Conservation (phyloP, 2,888 invertebrate genomes). For the Andrena hattorfiana region DNA sequence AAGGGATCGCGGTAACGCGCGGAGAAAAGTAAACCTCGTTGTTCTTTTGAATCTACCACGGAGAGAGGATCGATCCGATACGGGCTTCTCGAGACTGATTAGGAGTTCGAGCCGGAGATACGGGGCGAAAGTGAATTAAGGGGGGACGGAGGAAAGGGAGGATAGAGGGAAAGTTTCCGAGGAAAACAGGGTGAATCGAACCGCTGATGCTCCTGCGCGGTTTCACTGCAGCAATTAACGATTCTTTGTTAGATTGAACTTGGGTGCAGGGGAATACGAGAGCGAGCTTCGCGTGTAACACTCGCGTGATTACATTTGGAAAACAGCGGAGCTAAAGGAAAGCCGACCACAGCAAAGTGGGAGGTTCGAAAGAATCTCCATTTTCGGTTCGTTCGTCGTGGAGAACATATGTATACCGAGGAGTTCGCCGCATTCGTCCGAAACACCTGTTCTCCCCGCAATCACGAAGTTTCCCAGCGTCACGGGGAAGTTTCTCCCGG, state of each 20-base stretch:
- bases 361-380: no score
- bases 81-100: background rate
- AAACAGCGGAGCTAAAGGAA: no score
- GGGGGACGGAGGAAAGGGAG: background rate
- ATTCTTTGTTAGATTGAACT: background rate
- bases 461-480: background rate
- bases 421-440: no score
- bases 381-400: no score
- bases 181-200: background rate
- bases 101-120: background rate
- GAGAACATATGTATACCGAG: no score
- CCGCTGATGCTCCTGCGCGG: no score
- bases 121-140: slow-evolving; percentile 6
- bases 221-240: background rate
- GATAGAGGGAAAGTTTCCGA: background rate
- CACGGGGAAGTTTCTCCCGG: background rate
- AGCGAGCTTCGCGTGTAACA: background rate
- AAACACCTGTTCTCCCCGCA: no score
- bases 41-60: slow-evolving; percentile 1
- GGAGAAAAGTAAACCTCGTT: background rate
- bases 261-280: background rate
- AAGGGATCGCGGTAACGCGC: background rate
- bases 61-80: background rate
- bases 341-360: no score
- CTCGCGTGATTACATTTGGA: no score